Percentiles rank a stretch among this genome's conserved stretches.
Evolutionary conservation across 2,888 invertebrate species (phyloP).

Genomic region (Pantelozetes paolii): DNA sequence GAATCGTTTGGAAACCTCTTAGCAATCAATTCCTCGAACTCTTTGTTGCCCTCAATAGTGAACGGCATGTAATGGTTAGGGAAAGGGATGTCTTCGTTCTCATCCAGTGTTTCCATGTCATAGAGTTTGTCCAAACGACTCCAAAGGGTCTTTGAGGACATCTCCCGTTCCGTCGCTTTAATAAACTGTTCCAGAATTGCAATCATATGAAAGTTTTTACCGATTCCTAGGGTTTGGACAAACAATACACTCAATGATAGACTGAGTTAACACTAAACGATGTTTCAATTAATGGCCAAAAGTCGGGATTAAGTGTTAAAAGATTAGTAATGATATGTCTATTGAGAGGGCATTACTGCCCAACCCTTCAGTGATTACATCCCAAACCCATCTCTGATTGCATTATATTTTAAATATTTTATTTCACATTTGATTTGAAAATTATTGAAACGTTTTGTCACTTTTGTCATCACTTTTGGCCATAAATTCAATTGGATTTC

Average conservation of each 20-base stretch:
- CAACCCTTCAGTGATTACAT: neutral
- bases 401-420: neutral
- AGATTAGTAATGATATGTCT: neutral
- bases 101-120: conserved; percentile 53
- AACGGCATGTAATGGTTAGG: conserved; percentile 61
- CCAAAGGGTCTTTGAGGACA: conserved; percentile 33
- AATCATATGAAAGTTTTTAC: conserved; percentile 37
- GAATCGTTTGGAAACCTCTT: conserved; percentile 3
- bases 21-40: conserved; percentile 34
- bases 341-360: conserved; percentile 22
- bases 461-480: no score
- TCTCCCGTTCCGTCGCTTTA: neutral
- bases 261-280: neutral
- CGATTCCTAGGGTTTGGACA: conserved; percentile 9
- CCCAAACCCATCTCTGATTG: neutral
- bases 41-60: conserved; percentile 54
- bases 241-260: neutral
- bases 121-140: conserved; percentile 30
- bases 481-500: no score
- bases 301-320: neutral
- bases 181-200: conserved; percentile 20
- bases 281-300: neutral
- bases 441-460: no score
- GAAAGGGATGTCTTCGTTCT: conserved; percentile 63
- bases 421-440: no score